Evolutionary conservation across 2,113 vertebrate species (phyloP).

Genomic region (Dicerorhinus sumatrensis): DNA sequence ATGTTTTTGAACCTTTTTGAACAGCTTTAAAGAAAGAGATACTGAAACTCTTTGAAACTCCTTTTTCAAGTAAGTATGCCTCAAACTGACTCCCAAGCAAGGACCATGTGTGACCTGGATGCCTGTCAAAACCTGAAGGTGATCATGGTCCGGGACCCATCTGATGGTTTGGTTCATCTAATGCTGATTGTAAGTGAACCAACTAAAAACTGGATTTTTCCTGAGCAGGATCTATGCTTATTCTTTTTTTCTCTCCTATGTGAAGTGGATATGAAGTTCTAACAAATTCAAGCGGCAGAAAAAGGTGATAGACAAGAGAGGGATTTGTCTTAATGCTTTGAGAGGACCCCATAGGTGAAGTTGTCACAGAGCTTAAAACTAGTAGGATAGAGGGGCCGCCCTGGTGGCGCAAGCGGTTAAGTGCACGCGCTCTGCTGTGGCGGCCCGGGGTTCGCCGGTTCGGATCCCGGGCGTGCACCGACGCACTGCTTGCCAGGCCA

Average conservation of each 20-base stretch:
- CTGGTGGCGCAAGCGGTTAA: too few relatives aligned
- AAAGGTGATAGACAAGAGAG: not conserved
- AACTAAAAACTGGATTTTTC: not conserved
- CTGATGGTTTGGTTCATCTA: not conserved
- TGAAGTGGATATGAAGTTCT: not conserved
- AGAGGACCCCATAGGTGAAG: not conserved
- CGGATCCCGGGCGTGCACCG: too few relatives aligned
- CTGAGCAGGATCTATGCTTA: not conserved
- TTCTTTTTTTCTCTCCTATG: not conserved
- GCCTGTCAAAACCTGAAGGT: not conserved
- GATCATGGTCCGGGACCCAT: not conserved
- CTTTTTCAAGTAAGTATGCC: not conserved
- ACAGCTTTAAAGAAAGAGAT: not conserved
- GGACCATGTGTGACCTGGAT: not conserved
- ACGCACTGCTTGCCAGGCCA: too few relatives aligned
- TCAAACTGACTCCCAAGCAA: not conserved
- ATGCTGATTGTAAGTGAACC: too few relatives aligned
- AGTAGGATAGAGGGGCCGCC: not conserved
- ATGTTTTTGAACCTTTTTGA: not conserved
- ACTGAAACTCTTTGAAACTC: not conserved
- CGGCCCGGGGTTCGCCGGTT: too few relatives aligned
- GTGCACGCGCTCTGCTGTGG: too few relatives aligned
- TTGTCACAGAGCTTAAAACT: not conserved
- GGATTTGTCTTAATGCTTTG: not conserved
- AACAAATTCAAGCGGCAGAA: not conserved